phyloP scores from a whole-genome alignment of 2,113 vertebrate genomes.

The Odocoileus hemionus region DNA sequence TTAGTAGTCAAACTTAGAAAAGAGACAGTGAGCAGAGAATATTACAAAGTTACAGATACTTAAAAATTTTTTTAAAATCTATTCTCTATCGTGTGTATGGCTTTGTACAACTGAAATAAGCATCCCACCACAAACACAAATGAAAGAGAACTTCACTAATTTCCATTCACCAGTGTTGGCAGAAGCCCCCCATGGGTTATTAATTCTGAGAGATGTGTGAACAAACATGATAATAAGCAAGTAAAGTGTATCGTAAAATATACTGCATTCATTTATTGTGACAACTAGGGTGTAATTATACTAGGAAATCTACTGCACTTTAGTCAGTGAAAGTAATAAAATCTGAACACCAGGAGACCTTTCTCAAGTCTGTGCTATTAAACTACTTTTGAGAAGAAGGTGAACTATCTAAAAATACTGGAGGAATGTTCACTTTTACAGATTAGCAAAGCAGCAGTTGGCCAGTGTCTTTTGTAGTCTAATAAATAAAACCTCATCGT shows the following conservation, averaged over 20 bases:
- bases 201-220: constrained; percentile 69
- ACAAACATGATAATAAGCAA: constrained; percentile 73
- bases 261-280: constrained; percentile 69
- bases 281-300: constrained; percentile 71
- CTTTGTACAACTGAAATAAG: constrained; percentile 48
- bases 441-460: neutral
- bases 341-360: constrained; percentile 62
- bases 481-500: constrained; percentile 5
- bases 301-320: constrained; percentile 59
- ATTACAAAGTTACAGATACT: neutral
- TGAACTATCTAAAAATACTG: constrained; percentile 51
- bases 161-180: constrained; percentile 43
- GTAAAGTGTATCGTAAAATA: constrained; percentile 64
- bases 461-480: neutral
- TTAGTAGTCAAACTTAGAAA: neutral
- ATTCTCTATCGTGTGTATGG: neutral
- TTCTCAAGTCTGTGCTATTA: constrained; percentile 47
- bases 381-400: constrained; percentile 57
- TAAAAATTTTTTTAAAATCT: neutral
- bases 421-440: constrained; percentile 20
- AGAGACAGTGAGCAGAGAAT: neutral
- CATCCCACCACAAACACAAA: constrained; percentile 37
- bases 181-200: constrained; percentile 57
- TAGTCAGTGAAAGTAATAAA: constrained; percentile 65
- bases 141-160: constrained; percentile 50